These are phyloP conservation scores for Geococcyx californianus DNA, from an alignment of 2,113 vertebrate species.

Conservation along the genomic window DNA sequence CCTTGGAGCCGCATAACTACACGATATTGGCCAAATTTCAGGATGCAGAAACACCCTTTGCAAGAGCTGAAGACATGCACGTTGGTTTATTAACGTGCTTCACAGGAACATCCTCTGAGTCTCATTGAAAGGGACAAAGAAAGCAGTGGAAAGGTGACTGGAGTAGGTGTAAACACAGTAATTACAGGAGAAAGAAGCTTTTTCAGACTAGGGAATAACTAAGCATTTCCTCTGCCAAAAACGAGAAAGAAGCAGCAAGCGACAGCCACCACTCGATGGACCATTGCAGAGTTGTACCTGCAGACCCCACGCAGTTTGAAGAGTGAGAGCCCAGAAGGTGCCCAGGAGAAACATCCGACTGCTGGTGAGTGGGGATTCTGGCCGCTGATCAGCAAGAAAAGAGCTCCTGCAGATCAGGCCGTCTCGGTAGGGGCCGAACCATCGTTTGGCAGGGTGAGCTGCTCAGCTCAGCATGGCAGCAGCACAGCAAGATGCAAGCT, in stretches of 20 bases:
- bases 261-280: neutral
- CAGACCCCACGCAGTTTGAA: neutral
- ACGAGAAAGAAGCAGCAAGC: neutral
- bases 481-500: accelerated
- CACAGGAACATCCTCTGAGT: neutral
- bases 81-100: neutral
- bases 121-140: neutral
- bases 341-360: neutral
- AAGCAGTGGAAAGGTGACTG: neutral
- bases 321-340: neutral
- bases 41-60: neutral
- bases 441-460: neutral
- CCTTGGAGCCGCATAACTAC: neutral
- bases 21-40: neutral
- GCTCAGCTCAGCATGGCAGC: neutral
- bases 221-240: neutral
- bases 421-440: neutral
- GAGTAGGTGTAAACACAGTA: neutral
- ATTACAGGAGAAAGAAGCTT: neutral
- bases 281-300: neutral
- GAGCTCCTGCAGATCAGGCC: neutral
- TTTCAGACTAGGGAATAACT: neutral
- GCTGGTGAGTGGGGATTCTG: neutral
- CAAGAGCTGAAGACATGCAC: neutral
- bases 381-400: neutral